Evolutionary conservation across 1,140 invertebrate species (phyloP), one percentile per base, ranked within the genome.

Genomic region (Stegodyphus dumicola): DNA sequence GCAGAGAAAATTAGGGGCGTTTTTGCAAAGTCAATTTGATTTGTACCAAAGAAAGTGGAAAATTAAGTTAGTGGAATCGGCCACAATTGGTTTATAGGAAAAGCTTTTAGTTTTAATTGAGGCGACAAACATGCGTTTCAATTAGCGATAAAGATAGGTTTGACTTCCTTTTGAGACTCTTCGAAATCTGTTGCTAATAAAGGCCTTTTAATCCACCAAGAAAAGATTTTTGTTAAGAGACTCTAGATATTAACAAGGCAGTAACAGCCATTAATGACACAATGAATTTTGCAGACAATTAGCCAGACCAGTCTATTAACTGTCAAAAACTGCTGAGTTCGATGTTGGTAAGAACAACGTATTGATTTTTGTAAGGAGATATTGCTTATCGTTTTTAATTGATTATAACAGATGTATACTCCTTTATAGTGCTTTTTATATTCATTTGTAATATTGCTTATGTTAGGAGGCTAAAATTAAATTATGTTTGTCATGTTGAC

Each of bases 61-160:
- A 81, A 81, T 81, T 73, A 81, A 81, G 78, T 81, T 81, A 81
- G 56, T 64, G 67, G 69, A 81, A 81, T 60, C 70, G 78, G 73
- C 78, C 78, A 52, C 78, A 73, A 81, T 81, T 65, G 78, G 69
- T 81, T 81, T 81, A 81, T 81, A 81, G 78, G 78, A 81, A 81
- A 81, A 81, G 78, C 52, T 73, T 81, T 81, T 73, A 18, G 53
- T 73, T 81, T 81, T 69, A 18, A 73, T 64, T 60, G 67, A 73
- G 33, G 77, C 11, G 56, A 17, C 77, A 70, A 56, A 81, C 48
- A 60, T 65, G 60, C 33, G 51, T 73, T 81, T 81, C 70, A 73
- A 81, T 81, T 81, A 81, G 78, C 78, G 64, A 73, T 73, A 81
- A 33, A 81, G 65, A 67, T 60, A 9, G 56, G 9, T 17, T 64